Base-by-base conservation (phyloP, 2,113 vertebrate genomes). In the Motacilla tschutschensis region DNA sequence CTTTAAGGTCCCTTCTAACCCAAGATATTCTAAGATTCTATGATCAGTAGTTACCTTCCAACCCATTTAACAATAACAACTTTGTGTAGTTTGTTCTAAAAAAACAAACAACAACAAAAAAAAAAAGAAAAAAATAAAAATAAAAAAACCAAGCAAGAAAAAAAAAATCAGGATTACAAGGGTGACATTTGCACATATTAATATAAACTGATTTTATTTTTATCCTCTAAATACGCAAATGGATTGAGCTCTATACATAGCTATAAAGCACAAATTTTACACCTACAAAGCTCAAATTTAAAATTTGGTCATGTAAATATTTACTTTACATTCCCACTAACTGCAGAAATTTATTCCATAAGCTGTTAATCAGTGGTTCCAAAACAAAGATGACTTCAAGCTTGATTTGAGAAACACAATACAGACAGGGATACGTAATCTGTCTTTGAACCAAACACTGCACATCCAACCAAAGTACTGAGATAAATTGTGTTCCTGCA, bases 401-500 rank as follows among this genome's bases (percentile, higher is more conserved):
- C 59, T 28, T 59, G 22, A 79, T 35, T 35, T 73, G 72, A 87
- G 69, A 79, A 83, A 55, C 36, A 69, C 29, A 78, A 67, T 28
- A 14, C 16, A 81, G 41, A 67, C 11, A 44, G 17, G 5, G 50
- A 55, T 0, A 0, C 0, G 1, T 47, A 51, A 82, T 62, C 33
- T 53, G 60, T 53, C 16, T 48, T 72, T 5, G 3, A 88, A 17
- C 31, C 54, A 43, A 77, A 64, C 25, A n/a, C 21, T 38, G 36
- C 26, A 59, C 8, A 72, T 43, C 28, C 38, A 75, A 9, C 18
- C 25, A 60, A 79, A 1, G 2, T 15, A 31, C 15, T 4, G 29
- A 67, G 62, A 71, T 71, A 87, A 73, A 90, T 5, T 66, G 54
- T 54, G 41, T 55, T 72, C 38, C 79, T 83, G 29, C n/a, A 84